Evolutionary conservation across 2,113 vertebrate genomes (phyloP).

Genomic region (Nerophis ophidion): DNA sequence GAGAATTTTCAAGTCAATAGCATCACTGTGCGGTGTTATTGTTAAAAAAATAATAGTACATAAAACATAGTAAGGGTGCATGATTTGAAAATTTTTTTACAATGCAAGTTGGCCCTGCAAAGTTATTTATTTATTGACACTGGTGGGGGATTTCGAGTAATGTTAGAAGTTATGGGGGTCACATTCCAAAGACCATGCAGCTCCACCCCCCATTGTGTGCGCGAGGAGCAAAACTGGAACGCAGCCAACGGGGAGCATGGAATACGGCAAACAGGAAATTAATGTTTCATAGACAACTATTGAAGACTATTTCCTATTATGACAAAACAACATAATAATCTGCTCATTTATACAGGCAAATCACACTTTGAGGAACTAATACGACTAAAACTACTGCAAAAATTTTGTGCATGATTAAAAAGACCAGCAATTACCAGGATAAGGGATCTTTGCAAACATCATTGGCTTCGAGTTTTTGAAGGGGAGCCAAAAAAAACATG

Average conservation of each 20-base stretch:
- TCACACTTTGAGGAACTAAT: background rate
- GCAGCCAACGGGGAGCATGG: conserved; percentile 14
- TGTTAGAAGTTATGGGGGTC: conserved; percentile 56
- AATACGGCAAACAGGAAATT: conserved; percentile 52
- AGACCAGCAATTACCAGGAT: conserved; percentile 9
- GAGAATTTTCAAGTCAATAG: no score
- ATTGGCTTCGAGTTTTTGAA: background rate
- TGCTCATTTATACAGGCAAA: background rate
- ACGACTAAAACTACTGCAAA: conserved; percentile 7
- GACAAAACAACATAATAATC: background rate
- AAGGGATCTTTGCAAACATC: conserved; percentile 19
- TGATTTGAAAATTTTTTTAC: no score
- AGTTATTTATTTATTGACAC: background rate
- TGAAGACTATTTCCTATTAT: conserved; percentile 8
- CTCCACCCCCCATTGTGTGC: conserved; percentile 74
- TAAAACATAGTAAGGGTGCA: no score
- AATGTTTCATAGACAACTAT: conserved; percentile 25
- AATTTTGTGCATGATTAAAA: conserved; percentile 1
- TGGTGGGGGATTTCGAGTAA: conserved; percentile 38
- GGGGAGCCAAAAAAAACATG: no score
- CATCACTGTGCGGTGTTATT: no score
- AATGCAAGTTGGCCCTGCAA: background rate
- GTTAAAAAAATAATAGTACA: no score
- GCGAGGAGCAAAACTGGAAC: conserved; percentile 31
- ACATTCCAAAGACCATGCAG: conserved; percentile 63